Evolutionary conservation across 2,797 vertebrate species (phyloP), one percentile per base, ranked within the genome.

Genomic region (Aselliscus stoliczkanus): DNA sequence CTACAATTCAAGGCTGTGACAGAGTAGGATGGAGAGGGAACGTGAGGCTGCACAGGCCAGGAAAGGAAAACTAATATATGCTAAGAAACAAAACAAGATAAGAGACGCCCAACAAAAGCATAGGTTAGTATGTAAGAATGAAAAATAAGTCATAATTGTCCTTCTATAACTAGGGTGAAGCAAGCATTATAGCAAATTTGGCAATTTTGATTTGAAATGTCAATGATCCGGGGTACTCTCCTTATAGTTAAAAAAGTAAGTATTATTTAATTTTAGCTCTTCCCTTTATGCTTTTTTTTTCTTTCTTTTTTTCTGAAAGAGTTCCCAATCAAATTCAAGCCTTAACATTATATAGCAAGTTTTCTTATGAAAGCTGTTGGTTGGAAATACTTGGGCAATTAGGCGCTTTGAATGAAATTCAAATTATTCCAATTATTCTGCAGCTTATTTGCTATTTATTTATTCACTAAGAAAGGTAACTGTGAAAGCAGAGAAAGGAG

Each of bases 381-480:
- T 76, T 81, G 72, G 21, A 84, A 83, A 89, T 54, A 92, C 0
- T 1, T 52, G 2, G 31, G 27, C 21, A 86, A 84, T 64, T 56
- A 79, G 14, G 58, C 20, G 47, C 27, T 88, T 34, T 88, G 44
- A 84, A 95, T 90, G 52, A 84, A 95, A 95, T 94, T 64, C 58
- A 69, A 14, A 76, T 18, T 90, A 10, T 20, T 72, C 60, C 29
- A 64, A 8, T 83, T 91, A 72, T 42, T 90, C 27, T 80, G 10
- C 70, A 70, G 3, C 9, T 62, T 34, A n/a, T 76, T 72, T 88
- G 15, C 1, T 23, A 62, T 72, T 2, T 23, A 62, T 72, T 2
- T 50, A 56, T 58, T 82, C 75, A 62, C 65, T 82, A 34, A 52
- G 31, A 76, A 90, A 64, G 4, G 82, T 21, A 82, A 64, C 31